A percentile compares a stretch with the other conserved stretches of the same genome.
phyloP scores from a whole-genome alignment of 2,113 vertebrate species.

The Hoplias malabaricus region DNA sequence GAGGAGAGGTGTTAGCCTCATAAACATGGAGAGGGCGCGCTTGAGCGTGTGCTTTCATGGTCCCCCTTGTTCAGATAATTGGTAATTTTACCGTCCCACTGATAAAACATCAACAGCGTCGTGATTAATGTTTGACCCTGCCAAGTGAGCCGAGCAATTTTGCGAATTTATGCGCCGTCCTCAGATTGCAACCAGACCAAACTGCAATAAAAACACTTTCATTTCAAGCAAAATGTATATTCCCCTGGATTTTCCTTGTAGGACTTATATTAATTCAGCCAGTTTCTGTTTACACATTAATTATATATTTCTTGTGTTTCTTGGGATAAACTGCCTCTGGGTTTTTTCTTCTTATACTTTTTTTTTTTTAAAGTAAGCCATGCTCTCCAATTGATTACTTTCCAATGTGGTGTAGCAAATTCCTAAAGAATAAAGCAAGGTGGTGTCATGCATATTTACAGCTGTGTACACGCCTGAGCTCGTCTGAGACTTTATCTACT shows the following conservation, averaged over 20 bases:
- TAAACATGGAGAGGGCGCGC: not conserved
- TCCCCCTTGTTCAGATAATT: constrained; percentile 15
- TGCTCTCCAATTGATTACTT: too few relatives aligned
- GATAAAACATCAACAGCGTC: not conserved
- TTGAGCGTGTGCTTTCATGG: not conserved
- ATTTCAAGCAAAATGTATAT: constrained; percentile 44
- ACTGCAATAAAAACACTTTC: not conserved
- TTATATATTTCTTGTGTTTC: constrained; percentile 55
- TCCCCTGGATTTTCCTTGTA: constrained; percentile 38
- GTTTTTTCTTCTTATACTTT: too few relatives aligned
- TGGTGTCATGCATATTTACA: not conserved
- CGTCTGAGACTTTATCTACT: not conserved
- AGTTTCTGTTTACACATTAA: constrained; percentile 61
- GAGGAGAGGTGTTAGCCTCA: not conserved
- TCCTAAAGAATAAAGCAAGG: not conserved
- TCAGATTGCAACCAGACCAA: not conserved
- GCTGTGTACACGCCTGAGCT: constrained; percentile 2
- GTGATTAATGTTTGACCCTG: constrained; percentile 1
- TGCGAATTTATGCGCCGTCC: not conserved
- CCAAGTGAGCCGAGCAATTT: not conserved
- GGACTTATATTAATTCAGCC: constrained; percentile 57
- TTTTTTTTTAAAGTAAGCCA: too few relatives aligned
- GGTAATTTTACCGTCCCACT: not conserved
- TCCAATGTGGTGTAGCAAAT: too few relatives aligned
- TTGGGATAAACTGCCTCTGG: constrained; percentile 48